A percentile compares a stretch with the other conserved stretches of the same genome.
Conservation (phyloP, 2,113 vertebrate species). For the Phrynosoma platyrhinos region DNA sequence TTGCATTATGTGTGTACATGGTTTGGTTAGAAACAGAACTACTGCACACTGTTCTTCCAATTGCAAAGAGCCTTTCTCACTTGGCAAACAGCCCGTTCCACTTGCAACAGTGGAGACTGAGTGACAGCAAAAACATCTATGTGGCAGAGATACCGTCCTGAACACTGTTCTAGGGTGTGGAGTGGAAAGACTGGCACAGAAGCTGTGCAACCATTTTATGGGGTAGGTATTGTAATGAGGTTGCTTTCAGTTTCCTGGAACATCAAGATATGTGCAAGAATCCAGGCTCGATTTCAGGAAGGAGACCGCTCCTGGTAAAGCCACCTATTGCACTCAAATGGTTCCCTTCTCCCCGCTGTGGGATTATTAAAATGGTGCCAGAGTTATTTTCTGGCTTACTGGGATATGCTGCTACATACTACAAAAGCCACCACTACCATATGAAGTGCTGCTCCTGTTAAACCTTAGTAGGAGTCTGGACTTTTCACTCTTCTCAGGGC, state of each 20-base stretch:
- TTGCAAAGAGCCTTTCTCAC: not conserved
- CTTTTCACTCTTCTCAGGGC: not conserved
- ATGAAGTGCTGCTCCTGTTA: not conserved
- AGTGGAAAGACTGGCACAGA: not conserved
- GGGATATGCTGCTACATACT: not conserved
- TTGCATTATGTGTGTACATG: slow-evolving; percentile 52
- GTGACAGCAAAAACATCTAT: not conserved
- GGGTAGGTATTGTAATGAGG: not conserved
- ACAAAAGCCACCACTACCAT: not conserved
- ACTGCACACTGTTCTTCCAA: slow-evolving; percentile 44
- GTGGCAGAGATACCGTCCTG: not conserved
- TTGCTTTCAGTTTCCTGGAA: not conserved
- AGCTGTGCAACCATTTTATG: not conserved
- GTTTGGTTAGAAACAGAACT: slow-evolving; percentile 59
- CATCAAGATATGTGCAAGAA: not conserved
- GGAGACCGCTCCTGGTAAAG: not conserved
- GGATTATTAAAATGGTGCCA: not conserved
- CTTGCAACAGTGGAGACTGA: not conserved
- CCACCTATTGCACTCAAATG: no score
- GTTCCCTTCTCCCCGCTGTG: no score
- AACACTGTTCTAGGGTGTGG: not conserved
- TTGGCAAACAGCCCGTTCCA: not conserved
- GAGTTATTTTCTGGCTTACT: not conserved
- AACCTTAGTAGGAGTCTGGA: not conserved
- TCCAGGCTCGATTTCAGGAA: not conserved